Conservation (phyloP, 2,888 invertebrate genomes). For the Chromoteleia sp. region DNA sequence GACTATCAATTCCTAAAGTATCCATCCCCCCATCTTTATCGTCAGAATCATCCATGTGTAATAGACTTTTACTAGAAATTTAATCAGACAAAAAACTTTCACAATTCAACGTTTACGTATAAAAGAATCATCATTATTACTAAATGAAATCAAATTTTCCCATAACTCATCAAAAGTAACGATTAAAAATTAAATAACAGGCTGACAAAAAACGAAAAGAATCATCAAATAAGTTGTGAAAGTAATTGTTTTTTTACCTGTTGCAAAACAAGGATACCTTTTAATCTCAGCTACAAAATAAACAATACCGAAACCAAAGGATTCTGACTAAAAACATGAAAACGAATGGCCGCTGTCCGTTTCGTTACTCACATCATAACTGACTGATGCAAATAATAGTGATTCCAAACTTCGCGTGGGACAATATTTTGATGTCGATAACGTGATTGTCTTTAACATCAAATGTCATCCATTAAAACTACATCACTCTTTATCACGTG, state of each 20-base stretch:
- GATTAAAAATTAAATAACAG: no score
- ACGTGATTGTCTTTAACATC: conserved; percentile 56
- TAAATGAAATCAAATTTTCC: no score
- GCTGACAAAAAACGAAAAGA: not conserved
- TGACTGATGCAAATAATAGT: conserved; percentile 5
- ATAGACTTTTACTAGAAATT: conserved; percentile 57
- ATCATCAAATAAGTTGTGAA: not conserved
- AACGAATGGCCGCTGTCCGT: not conserved
- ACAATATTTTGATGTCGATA: conserved; percentile 51
- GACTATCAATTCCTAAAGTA: conserved; percentile 78
- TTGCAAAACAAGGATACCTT: conserved; percentile 44
- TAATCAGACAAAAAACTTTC: not conserved
- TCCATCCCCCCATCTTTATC: conserved; percentile 80
- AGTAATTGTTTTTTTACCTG: conserved; percentile 38
- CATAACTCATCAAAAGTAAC: no score
- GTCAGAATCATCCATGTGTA: conserved; percentile 78
- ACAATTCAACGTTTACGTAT: no score
- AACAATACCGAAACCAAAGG: not conserved
- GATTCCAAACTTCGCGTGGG: not conserved
- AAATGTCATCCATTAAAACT: conserved; percentile 66
- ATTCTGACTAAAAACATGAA: conserved; percentile 22
- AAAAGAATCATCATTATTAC: no score
- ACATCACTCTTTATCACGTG: conserved; percentile 49
- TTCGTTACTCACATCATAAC: conserved; percentile 53
- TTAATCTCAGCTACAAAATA: conserved; percentile 6